These are phyloP conservation scores for Byasa hedistus DNA, from an alignment of 2,888 invertebrate genomes.

Conservation along the genomic window DNA sequence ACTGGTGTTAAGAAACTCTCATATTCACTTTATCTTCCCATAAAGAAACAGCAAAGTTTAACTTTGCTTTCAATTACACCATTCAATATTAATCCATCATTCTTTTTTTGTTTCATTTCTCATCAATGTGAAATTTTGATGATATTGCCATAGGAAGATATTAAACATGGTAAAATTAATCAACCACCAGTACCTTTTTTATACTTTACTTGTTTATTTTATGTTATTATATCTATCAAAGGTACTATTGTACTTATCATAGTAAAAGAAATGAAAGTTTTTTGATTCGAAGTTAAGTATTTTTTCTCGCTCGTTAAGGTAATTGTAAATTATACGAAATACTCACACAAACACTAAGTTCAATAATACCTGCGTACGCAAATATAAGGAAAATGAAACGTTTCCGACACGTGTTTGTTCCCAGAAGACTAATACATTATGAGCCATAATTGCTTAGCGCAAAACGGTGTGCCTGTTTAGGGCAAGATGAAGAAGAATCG, in stretches of 20 bases:
- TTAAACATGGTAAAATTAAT: neutral
- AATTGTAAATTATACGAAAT: neutral
- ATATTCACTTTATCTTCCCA: conserved; percentile 66
- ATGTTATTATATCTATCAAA: too few species aligned
- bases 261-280: too few species aligned
- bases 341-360: neutral
- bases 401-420: conserved; percentile 73
- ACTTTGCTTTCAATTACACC: conserved; percentile 71
- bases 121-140: neutral
- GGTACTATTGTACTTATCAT: too few species aligned
- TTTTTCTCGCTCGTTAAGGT: neutral
- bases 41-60: conserved; percentile 67
- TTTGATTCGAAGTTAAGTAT: too few species aligned
- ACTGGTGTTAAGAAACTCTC: conserved; percentile 59
- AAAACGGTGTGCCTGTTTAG: conserved; percentile 72
- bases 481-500: conserved; percentile 78
- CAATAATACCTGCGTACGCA: conserved; percentile 70
- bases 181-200: neutral
- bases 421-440: conserved; percentile 78
- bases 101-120: neutral
- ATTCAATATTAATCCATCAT: conserved; percentile 67
- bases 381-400: conserved; percentile 77
- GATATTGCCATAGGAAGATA: neutral
- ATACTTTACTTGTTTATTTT: neutral
- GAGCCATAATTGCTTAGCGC: conserved; percentile 76